Percentiles rank a stretch among this genome's conserved stretches.
phyloP scores from a whole-genome alignment of 2,797 vertebrate species.

The Cetoscarus ocellatus region DNA sequence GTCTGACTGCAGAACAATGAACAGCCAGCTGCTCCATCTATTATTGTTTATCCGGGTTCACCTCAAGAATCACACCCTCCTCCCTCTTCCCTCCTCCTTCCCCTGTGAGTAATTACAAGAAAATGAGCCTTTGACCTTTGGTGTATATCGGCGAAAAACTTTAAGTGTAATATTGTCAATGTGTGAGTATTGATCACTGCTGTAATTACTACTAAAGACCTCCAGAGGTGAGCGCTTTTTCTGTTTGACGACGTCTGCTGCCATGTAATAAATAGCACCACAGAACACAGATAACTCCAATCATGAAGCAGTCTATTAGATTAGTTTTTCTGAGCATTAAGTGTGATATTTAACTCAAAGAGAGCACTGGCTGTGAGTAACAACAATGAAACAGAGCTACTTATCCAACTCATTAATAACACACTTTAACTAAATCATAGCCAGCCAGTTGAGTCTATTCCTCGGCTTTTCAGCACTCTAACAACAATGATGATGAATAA shows the following conservation, averaged over 20 bases:
- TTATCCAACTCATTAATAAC: conserved; percentile 83
- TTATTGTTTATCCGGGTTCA: conserved; percentile 85
- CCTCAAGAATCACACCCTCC: conserved; percentile 71
- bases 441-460: conserved; percentile 79
- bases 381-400: conserved; percentile 73
- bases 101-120: conserved; percentile 84
- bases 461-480: conserved; percentile 77
- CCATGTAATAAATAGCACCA: conserved; percentile 51
- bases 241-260: conserved; percentile 47
- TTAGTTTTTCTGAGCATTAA: conserved; percentile 42
- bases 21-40: conserved; percentile 81
- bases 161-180: conserved; percentile 77
- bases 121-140: conserved; percentile 87
- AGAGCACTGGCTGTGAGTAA: conserved; percentile 46
- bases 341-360: conserved; percentile 59
- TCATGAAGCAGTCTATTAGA: conserved; percentile 48
- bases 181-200: conserved; percentile 72
- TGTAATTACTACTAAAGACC: conserved; percentile 77
- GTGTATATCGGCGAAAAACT: conserved; percentile 79
- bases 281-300: conserved; percentile 44
- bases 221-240: conserved; percentile 41
- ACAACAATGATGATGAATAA: conserved; percentile 85
- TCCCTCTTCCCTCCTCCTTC: not conserved
- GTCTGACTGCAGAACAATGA: conserved; percentile 83
- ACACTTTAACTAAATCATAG: conserved; percentile 79